Evolutionary conservation across 2,888 invertebrate genomes (phyloP).

Genomic region (Thalpophila matura): DNA sequence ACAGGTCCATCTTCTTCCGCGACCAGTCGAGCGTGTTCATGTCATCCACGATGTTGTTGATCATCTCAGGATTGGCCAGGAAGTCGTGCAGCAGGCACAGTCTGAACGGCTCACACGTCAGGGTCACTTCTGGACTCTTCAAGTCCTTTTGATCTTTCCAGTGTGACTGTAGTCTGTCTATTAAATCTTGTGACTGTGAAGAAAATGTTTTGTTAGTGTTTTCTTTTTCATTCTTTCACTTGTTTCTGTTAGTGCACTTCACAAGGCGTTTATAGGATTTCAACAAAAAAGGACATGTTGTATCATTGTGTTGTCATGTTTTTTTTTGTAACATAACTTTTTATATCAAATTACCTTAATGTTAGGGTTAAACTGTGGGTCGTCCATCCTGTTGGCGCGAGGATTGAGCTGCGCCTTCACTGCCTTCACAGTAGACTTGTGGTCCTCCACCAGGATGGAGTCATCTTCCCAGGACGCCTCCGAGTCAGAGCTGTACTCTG

Average conservation of each 20-base stretch:
- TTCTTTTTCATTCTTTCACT: too few relatives aligned
- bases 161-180: slow-evolving; percentile 79
- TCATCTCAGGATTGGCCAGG: slow-evolving; percentile 89
- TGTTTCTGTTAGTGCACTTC: background rate
- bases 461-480: slow-evolving; percentile 86
- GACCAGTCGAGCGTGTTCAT: slow-evolving; percentile 93
- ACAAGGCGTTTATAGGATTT: too few relatives aligned
- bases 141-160: slow-evolving; percentile 87
- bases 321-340: too few relatives aligned
- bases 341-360: slow-evolving; percentile 73
- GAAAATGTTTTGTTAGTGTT: slow-evolving; percentile 9
- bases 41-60: slow-evolving; percentile 92
- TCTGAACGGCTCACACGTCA: slow-evolving; percentile 92
- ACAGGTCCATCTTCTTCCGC: slow-evolving; percentile 96
- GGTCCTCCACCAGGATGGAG: slow-evolving; percentile 79
- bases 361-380: slow-evolving; percentile 80
- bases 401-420: slow-evolving; percentile 78
- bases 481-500: slow-evolving; percentile 86
- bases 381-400: slow-evolving; percentile 85
- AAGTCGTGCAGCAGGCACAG: slow-evolving; percentile 92
- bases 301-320: too few relatives aligned
- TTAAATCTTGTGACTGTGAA: slow-evolving; percentile 81
- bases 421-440: slow-evolving; percentile 67
- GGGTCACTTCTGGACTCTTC: slow-evolving; percentile 80
- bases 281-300: too few relatives aligned